Percentiles rank a stretch among this genome's conserved stretches.
Conservation (phyloP, 2,797 vertebrate species). For the Aldrovandia affinis region DNA sequence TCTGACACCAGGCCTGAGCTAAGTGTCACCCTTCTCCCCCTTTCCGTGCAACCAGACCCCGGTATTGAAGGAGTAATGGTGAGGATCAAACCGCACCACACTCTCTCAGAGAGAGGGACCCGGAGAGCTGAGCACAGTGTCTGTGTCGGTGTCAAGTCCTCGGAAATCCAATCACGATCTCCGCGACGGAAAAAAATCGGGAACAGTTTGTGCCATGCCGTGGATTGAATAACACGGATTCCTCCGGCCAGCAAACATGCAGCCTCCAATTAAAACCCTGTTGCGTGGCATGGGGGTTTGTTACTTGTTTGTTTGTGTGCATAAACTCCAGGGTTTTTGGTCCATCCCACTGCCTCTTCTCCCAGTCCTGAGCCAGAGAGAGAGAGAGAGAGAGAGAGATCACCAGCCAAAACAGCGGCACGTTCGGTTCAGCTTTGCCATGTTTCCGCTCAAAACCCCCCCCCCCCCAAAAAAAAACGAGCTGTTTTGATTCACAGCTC, state of each 20-base stretch:
- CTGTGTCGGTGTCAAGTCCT: slow-evolving; percentile 55
- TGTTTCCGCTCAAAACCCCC: too few species aligned
- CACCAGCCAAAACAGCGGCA: too few species aligned
- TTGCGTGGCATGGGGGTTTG: slow-evolving; percentile 42
- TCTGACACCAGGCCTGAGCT: slow-evolving; percentile 46
- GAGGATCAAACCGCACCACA: background rate
- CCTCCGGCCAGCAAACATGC: slow-evolving; percentile 46
- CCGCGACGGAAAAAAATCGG: slow-evolving; percentile 49
- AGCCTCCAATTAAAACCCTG: slow-evolving; percentile 63
- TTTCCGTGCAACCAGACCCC: slow-evolving; percentile 48
- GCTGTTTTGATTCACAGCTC: slow-evolving; percentile 35
- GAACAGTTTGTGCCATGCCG: slow-evolving; percentile 47
- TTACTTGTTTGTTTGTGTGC: slow-evolving; percentile 48
- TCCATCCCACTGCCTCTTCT: slow-evolving; percentile 26
- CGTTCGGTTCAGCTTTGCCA: slow-evolving; percentile 26
- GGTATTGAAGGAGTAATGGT: slow-evolving; percentile 42
- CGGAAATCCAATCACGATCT: slow-evolving; percentile 47
- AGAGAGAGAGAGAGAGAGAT: slow-evolving; percentile 28
- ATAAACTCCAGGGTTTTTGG: slow-evolving; percentile 29
- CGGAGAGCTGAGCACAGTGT: slow-evolving; percentile 43
- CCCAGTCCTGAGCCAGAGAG: background rate
- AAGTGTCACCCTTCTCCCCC: slow-evolving; percentile 52
- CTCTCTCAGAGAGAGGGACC: slow-evolving; percentile 41
- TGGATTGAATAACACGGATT: slow-evolving; percentile 58
- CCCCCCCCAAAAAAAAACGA: too few species aligned